Base-by-base conservation (phyloP, 2,888 invertebrate genomes). In the Pycnomerus fuliginosus region DNA sequence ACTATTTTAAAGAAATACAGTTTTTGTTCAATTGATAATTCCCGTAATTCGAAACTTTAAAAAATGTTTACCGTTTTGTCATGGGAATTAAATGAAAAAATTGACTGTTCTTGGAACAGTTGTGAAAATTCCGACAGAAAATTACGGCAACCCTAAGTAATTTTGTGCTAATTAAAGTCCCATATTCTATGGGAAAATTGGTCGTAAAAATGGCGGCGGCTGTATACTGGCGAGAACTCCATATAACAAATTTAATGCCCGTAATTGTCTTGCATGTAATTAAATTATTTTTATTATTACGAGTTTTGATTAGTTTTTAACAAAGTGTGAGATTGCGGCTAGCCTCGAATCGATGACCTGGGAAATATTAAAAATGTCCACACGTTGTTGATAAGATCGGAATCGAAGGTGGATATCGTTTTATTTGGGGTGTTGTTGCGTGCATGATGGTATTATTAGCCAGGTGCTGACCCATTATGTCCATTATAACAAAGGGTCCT, bases 251-350 rank as follows among this genome's bases (percentile, higher is more conserved):
- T 24, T 34, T 34, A 25, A 34, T 27, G 27, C n/a, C n/a, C 17
- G 37, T 20, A 24, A 16, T n/a, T 10, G 32, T 40, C 32, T 40
- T 32, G 22, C 20, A 23, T 7, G 16, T 22, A 41, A 41, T 41
- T 14, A 34, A 41, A 41, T 41, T 34, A 41, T 28, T 41, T 40
- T 41, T 41, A 41, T 41, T 41, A 27, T 41, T 23, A 41, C 14
- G 28, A 33, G 34, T 5, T 16, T 3, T 25, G 33, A 41, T 41
- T 41, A 23, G 16, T 8, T 41, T 34, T 34, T 41, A 34, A 41
- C 20, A 17, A 29, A 41, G 41, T 41, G 33, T 41, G 41, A 41
- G 34, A 41, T 41, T 41, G 24, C 8, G 16, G 10, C 3, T 5
- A 10, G 20, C 16, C 1, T 4, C 14, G 16, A 22, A 12, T 33